Evolutionary conservation across 53 echinoderm and acorn worm species (phyloP).

Genomic region (Holothuria scabra): DNA sequence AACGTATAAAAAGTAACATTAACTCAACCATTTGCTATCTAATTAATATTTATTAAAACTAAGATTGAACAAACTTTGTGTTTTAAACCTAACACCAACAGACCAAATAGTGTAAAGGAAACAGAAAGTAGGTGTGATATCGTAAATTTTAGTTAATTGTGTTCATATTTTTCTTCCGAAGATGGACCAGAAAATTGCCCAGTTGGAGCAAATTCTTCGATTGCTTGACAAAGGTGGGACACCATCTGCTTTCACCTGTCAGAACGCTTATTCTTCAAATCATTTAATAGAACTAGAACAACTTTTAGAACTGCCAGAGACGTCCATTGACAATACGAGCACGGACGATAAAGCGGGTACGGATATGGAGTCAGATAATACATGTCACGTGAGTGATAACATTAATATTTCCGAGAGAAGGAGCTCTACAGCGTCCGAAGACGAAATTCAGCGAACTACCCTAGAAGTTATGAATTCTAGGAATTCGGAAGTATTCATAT

Average conservation of each 20-base stretch:
- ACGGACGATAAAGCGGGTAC: conserved; percentile 52
- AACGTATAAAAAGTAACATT: too few relatives aligned
- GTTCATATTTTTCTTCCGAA: too few relatives aligned
- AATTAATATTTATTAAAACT: too few relatives aligned
- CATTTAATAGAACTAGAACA: conserved; percentile 73
- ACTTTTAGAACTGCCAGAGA: conserved; percentile 88
- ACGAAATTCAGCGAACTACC: neutral
- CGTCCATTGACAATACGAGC: conserved; percentile 79
- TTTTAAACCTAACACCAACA: too few relatives aligned
- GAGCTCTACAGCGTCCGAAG: conserved; percentile 54
- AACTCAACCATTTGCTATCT: too few relatives aligned
- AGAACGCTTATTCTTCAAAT: conserved; percentile 38
- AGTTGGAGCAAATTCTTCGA: conserved; percentile 77
- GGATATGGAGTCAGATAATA: conserved; percentile 51
- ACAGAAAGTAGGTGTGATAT: too few relatives aligned
- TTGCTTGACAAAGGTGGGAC: conserved; percentile 61
- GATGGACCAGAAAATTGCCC: conserved; percentile 90
- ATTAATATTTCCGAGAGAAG: conserved; percentile 30
- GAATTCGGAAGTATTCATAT: conserved; percentile 36
- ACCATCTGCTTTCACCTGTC: conserved; percentile 51
- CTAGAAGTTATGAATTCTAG: conserved; percentile 47
- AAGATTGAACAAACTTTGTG: too few relatives aligned
- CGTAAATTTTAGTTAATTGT: too few relatives aligned
- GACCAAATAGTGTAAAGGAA: too few relatives aligned
- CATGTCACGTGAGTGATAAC: conserved; percentile 52